phyloP scores from a whole-genome alignment of 2,888 invertebrate species.

The Meteorus cinctellus region DNA sequence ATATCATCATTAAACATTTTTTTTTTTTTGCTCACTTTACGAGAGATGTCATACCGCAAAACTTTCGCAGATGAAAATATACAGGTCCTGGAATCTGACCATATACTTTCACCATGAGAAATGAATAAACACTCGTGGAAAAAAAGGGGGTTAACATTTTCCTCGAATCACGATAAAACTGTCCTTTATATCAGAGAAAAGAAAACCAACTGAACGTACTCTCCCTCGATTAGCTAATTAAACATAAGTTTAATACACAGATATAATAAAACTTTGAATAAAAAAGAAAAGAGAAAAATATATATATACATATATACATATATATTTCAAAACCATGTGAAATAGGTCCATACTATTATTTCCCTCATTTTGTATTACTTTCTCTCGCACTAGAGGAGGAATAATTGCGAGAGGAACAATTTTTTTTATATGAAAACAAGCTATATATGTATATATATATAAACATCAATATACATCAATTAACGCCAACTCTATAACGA shows the following conservation, averaged over 20 bases:
- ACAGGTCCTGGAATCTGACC: conserved; percentile 10
- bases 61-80: conserved; percentile 38
- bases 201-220: neutral
- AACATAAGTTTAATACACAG: conserved; percentile 18
- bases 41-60: conserved; percentile 9
- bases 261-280: neutral
- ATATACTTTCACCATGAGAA: conserved; percentile 35
- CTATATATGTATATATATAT: neutral
- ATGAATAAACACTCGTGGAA: neutral
- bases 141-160: neutral
- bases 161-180: neutral
- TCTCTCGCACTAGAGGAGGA: conserved; percentile 37
- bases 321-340: conserved; percentile 31
- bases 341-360: conserved; percentile 4
- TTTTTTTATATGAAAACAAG: neutral
- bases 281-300: neutral
- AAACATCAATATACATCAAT: neutral
- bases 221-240: conserved; percentile 37
- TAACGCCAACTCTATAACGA: conserved; percentile 11
- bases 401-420: neutral
- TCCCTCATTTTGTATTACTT: conserved; percentile 44
- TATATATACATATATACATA: neutral
- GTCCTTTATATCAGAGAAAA: neutral
- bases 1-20: neutral
- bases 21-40: neutral